These are phyloP conservation scores for Celastrina argiolus DNA, from an alignment of 2,888 invertebrate species.

Conservation along the genomic window DNA sequence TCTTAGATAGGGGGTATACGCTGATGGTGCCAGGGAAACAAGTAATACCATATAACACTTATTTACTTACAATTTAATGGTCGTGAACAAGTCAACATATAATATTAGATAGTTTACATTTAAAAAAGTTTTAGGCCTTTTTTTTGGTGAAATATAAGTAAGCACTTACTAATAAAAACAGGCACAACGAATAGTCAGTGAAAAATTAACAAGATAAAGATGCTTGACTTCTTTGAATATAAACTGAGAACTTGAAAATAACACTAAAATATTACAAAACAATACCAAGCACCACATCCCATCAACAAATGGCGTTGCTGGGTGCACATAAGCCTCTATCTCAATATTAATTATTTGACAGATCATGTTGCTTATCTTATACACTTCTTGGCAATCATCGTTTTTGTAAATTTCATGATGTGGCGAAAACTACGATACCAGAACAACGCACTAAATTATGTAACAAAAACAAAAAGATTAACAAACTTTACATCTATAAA, in stretches of 20 bases:
- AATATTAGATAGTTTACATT: not conserved
- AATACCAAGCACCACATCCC: not conserved
- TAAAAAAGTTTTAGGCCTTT: conserved; percentile 12
- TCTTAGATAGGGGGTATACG: no score
- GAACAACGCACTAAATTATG: conserved; percentile 3
- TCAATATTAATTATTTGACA: no score
- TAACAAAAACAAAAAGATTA: conserved; percentile 4
- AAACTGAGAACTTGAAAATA: not conserved
- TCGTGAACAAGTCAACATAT: conserved; percentile 18
- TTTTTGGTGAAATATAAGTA: conserved; percentile 3
- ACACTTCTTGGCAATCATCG: no score
- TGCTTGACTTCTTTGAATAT: not conserved
- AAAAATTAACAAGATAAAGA: not conserved
- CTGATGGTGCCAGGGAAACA: no score
- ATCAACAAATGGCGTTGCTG: not conserved
- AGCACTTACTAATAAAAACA: not conserved
- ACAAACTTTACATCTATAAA: not conserved
- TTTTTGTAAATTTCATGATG: no score
- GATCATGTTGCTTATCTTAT: no score
- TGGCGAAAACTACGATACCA: no score
- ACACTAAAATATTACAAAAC: not conserved
- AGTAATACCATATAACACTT: not conserved
- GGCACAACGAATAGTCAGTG: not conserved
- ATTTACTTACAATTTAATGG: conserved; percentile 10
- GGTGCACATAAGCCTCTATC: no score